phyloP scores from a whole-genome alignment of 2,113 vertebrate genomes.

The Lonchura striata region DNA sequence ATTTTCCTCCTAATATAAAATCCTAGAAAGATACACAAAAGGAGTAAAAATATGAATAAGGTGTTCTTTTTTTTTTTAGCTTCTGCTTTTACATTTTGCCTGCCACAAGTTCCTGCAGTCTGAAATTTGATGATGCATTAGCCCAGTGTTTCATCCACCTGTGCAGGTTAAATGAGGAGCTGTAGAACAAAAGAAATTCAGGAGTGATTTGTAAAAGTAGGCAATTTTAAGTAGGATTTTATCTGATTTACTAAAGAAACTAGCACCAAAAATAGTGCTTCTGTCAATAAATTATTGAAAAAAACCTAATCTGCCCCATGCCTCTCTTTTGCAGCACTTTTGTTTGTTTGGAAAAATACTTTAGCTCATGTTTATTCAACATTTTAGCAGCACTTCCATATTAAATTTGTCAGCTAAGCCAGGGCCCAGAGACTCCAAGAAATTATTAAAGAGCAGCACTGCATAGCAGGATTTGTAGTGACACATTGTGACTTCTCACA shows the following conservation, averaged over 20 bases:
- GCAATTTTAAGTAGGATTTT: neutral
- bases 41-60: conserved; percentile 48
- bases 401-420: neutral
- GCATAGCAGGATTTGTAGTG: neutral
- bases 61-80: fast-evolving
- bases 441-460: neutral
- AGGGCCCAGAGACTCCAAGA: neutral
- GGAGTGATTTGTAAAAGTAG: neutral
- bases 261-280: neutral
- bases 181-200: neutral
- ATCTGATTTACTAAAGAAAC: neutral
- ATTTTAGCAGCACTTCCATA: neutral
- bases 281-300: neutral
- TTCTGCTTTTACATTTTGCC: neutral
- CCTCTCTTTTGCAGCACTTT: neutral
- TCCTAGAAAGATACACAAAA: neutral
- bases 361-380: neutral
- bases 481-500: neutral
- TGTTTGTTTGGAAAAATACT: neutral
- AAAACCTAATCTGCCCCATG: neutral
- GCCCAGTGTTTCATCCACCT: neutral
- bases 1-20: neutral
- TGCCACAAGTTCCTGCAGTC: neutral
- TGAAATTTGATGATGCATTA: neutral
- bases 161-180: neutral